Conservation (phyloP, 2,113 vertebrate species). For the Catharus fuscescens region DNA sequence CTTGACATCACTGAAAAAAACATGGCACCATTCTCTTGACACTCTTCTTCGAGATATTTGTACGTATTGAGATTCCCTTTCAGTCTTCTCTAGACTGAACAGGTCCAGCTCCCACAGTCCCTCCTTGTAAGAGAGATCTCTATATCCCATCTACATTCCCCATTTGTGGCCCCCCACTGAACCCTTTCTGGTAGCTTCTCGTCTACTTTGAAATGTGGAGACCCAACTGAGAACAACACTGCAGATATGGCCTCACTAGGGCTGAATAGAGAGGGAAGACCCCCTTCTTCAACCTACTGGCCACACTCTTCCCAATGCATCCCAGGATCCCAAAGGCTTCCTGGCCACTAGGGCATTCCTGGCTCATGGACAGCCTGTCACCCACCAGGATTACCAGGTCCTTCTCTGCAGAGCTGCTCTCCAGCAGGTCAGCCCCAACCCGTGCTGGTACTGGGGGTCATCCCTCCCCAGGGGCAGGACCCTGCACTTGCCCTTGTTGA, state of each 20-base stretch:
- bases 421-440: not conserved
- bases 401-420: not conserved
- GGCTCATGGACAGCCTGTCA: not conserved
- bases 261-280: not conserved
- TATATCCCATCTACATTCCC: too few species aligned
- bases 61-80: not conserved
- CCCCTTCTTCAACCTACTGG: not conserved
- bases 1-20: not conserved
- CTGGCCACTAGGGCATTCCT: too few species aligned
- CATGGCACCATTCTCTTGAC: not conserved
- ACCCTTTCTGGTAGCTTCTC: not conserved
- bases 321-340: not conserved
- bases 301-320: too few species aligned
- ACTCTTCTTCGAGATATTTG: not conserved
- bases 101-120: not conserved
- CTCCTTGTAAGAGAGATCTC: not conserved
- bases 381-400: not conserved
- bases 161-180: too few species aligned
- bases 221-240: accelerated
- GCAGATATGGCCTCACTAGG: not conserved
- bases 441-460: not conserved
- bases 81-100: not conserved
- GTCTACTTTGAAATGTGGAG: not conserved
- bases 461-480: not conserved
- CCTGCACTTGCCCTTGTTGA: not conserved